Percentiles rank a stretch among this genome's conserved stretches.
phyloP scores from a whole-genome alignment of 2,888 invertebrate species.

The Drosophila algonquin region DNA sequence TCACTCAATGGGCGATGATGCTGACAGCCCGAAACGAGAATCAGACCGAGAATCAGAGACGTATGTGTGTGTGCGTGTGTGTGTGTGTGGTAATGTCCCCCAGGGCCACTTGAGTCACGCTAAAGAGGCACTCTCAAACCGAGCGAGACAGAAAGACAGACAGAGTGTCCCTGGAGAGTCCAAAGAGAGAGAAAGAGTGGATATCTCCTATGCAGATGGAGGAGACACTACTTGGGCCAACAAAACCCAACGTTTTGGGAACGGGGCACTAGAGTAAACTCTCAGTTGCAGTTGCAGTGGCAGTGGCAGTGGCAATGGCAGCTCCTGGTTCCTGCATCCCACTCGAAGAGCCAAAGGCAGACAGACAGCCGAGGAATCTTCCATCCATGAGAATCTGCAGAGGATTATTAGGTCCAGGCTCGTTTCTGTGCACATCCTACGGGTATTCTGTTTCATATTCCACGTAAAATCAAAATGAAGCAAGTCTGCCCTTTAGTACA shows the following conservation, averaged over 20 bases:
- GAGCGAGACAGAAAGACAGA: slow-evolving; percentile 6
- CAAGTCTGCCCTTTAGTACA: too few species aligned
- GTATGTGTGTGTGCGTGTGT: slow-evolving; percentile 6
- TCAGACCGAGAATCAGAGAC: background rate
- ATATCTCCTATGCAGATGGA: background rate
- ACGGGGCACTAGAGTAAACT: background rate
- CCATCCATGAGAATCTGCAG: background rate
- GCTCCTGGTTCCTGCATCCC: background rate
- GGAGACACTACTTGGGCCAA: background rate
- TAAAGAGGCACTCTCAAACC: slow-evolving; percentile 62
- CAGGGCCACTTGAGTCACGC: slow-evolving; percentile 47
- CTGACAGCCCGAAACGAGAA: slow-evolving; percentile 24
- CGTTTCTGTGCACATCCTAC: too few species aligned
- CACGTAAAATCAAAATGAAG: too few species aligned
- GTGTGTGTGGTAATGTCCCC: slow-evolving; percentile 17
- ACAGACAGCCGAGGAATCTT: background rate
- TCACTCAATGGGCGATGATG: slow-evolving; percentile 42
- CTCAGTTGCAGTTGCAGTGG: background rate
- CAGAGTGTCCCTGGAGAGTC: background rate
- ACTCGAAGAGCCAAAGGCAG: background rate
- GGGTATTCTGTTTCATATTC: too few species aligned
- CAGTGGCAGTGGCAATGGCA: background rate
- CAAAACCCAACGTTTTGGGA: background rate
- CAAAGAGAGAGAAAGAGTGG: background rate
- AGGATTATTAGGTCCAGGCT: too few species aligned